Evolutionary conservation across 2,113 vertebrate species (phyloP), one percentile per base, ranked within the genome.

Genomic region (Sula dactylatra): DNA sequence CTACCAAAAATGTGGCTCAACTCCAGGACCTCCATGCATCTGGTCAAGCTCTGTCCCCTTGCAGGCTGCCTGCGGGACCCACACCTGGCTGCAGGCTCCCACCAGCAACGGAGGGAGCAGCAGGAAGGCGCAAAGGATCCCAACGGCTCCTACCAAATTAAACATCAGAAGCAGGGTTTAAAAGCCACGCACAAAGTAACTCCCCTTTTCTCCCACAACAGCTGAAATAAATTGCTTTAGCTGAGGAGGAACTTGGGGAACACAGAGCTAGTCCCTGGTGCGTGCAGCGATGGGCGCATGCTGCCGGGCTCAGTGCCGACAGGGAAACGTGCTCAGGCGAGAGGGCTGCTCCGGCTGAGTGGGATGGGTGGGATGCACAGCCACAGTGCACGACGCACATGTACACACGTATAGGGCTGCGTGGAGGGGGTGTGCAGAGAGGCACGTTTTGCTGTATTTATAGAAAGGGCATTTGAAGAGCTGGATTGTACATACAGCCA

Each of bases 111-210:
- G 26, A 50, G 36, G 31, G 49, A 70, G 31, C 67, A 65, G 42
- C 32, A 25, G 72, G 78, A 49, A 85, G 81, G 20, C 0, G 0
- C 13, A 5, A 26, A 77, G 32, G 38, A 45, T 70, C 44, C 70
- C 2, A 0, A 8, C 0, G 0, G 15, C 22, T 82, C 76, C 71
- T 13, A 3, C 20, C 6, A 9, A 56, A 70, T 42, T 17, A 50
- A 66, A 70, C 45, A 38, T 42, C 76, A 61, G 70, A 56, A 73
- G 34, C 19, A 21, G 36, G 31, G 52, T 18, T 69, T 34, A 13
- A 64, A 65, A 65, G 16, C 74, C 65, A 45, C 11, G 20, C 54
- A 31, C 42, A 8, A 16, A 82, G 20, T 11, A 21, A 34, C 45
- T 79, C 74, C 65, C 27, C 11, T 79, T 32, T n/a, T 65, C 66